Conservation (phyloP, 1,140 invertebrate species). For the Euwallacea fornicatus region DNA sequence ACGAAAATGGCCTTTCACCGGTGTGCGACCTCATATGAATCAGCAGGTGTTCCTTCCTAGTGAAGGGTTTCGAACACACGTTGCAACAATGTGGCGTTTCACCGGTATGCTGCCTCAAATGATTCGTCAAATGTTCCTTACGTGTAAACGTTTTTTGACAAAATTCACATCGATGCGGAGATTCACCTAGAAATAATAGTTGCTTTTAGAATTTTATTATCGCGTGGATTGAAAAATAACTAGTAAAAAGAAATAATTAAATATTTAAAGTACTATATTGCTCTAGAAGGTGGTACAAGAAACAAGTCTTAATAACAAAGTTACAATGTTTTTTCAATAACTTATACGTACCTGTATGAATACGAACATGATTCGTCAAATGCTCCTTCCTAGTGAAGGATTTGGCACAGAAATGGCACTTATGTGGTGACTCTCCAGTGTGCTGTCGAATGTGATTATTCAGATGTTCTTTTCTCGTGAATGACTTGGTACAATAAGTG, state of each 20-base stretch:
- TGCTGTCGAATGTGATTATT: conserved; percentile 82
- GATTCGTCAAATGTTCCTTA: conserved; percentile 80
- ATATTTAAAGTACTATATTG: no score
- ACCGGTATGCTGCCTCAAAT: conserved; percentile 70
- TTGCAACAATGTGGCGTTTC: conserved; percentile 75
- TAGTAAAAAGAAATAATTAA: neutral
- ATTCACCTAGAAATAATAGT: conserved; percentile 67
- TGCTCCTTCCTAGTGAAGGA: conserved; percentile 84
- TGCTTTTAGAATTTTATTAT: neutral
- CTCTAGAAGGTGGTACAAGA: no score
- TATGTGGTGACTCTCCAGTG: conserved; percentile 77
- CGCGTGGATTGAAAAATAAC: neutral
- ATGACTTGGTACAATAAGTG: conserved; percentile 75
- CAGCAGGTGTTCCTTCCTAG: conserved; percentile 70
- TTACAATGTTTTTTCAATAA: neutral
- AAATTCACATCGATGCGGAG: conserved; percentile 78
- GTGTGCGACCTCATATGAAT: conserved; percentile 85
- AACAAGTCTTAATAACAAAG: neutral
- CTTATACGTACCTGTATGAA: conserved; percentile 59
- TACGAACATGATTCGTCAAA: conserved; percentile 73
- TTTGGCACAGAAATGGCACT: conserved; percentile 81
- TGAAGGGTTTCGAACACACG: conserved; percentile 70
- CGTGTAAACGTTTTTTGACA: conserved; percentile 81
- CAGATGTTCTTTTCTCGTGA: conserved; percentile 88
- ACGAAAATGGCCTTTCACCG: conserved; percentile 80